Evolutionary conservation across 1,140 invertebrate genomes (phyloP), one percentile per base, ranked within the genome.

Genomic region (Chrysomallon squamiferum): DNA sequence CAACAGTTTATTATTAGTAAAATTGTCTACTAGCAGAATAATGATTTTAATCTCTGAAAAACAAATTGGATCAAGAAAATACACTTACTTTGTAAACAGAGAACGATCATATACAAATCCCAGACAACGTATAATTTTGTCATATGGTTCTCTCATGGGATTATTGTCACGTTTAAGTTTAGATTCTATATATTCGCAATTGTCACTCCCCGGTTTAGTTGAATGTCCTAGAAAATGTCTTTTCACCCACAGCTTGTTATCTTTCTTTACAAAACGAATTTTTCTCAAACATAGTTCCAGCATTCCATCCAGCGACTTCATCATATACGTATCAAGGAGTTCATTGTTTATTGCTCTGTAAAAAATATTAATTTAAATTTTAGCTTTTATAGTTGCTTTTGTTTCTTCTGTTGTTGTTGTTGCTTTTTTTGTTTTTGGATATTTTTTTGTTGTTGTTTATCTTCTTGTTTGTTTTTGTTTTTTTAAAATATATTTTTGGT

Each of bases 321-420:
- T 76, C 65, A 87, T 86, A 65, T 87, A 87, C 0, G 84, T 87
- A 71, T 87, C 86, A 50, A 87, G 68, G 5, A 87, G 65, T 22
- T 64, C 79, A 77, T 87, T 87, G 74, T 87, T 87, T 3, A 87
- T 72, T 20, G 85, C 86, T 54, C 86, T 87, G 69, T n/a, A n/a
- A n/a, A n/a, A n/a, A 5, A 38, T 7, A 38, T n/a, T n/a, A n/a
- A n/a, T n/a, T n/a, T n/a, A n/a, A n/a, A n/a, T n/a, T n/a, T n/a
- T n/a, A n/a, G n/a, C n/a, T n/a, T n/a, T n/a, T n/a, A n/a, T n/a
- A n/a, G n/a, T n/a, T n/a, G n/a, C n/a, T n/a, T n/a, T n/a, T n/a
- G n/a, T n/a, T n/a, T n/a, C n/a, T n/a, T n/a, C n/a, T n/a, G n/a
- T n/a, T n/a, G n/a, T n/a, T n/a, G n/a, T n/a, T n/a, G n/a, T n/a